These are phyloP conservation scores for Gymnobelideus leadbeateri DNA, from an alignment of 2,113 vertebrate species.

Conservation along the genomic window DNA sequence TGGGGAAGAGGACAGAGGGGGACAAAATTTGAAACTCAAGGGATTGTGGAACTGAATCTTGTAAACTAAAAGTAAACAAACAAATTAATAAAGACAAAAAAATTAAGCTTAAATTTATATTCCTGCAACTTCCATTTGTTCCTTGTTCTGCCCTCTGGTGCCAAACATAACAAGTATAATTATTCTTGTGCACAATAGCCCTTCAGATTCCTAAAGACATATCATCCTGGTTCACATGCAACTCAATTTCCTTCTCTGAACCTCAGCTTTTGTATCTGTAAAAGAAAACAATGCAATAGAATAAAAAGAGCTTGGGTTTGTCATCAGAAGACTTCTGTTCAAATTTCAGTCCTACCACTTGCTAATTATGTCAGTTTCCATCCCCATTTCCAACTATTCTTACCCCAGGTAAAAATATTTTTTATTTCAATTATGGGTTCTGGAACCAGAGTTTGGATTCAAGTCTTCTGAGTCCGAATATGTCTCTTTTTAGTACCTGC, in stretches of 20 bases:
- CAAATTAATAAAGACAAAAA: too few species aligned
- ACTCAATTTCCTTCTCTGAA: not conserved
- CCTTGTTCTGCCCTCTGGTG: not conserved
- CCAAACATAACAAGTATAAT: not conserved
- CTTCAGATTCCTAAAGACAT: not conserved
- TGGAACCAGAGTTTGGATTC: not conserved
- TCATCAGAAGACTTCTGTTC: not conserved
- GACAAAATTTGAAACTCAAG: too few species aligned
- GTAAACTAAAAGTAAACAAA: too few species aligned
- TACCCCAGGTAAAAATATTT: not conserved
- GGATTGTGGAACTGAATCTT: too few species aligned
- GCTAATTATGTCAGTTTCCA: not conserved
- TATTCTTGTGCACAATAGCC: not conserved
- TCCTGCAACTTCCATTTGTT: not conserved
- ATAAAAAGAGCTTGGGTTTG: not conserved
- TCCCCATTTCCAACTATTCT: not conserved
- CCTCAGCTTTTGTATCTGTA: not conserved
- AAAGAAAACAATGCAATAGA: not conserved
- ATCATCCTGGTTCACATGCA: not conserved
- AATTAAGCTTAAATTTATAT: not conserved
- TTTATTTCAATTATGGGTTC: not conserved
- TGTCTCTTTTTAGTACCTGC: not conserved
- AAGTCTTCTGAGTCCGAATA: not conserved
- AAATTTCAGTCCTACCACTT: not conserved
- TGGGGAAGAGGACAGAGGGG: too few species aligned